Percentiles rank a stretch among this genome's conserved stretches.
phyloP scores from a whole-genome alignment of 2,888 invertebrate genomes.

The Creontiades dilutus region DNA sequence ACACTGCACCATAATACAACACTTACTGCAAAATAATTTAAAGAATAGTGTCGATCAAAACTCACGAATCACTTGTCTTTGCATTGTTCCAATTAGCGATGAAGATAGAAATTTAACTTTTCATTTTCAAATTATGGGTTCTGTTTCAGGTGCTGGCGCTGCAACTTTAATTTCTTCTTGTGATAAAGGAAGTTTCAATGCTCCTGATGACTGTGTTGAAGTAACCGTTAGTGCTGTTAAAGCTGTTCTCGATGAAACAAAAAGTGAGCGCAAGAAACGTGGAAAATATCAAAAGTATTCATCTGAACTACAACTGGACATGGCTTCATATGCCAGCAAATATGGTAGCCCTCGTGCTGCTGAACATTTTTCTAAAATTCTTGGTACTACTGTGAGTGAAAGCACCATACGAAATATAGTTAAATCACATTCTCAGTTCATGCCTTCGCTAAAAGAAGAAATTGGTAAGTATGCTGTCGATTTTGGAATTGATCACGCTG shows the following conservation, averaged over 20 bases:
- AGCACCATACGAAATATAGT: conserved; percentile 75
- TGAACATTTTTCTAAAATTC: conserved; percentile 73
- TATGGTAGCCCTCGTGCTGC: conserved; percentile 73
- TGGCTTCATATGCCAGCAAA: conserved; percentile 73
- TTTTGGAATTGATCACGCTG: conserved; percentile 73
- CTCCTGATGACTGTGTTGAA: conserved; percentile 69
- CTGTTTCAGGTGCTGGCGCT: neutral
- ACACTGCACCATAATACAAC: too few relatives aligned
- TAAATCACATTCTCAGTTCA: conserved; percentile 73
- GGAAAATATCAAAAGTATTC: conserved; percentile 75
- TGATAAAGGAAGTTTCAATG: conserved; percentile 3
- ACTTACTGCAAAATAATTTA: too few relatives aligned
- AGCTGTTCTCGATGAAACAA: conserved; percentile 74
- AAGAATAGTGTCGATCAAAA: too few relatives aligned
- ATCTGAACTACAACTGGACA: conserved; percentile 73
- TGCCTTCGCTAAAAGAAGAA: conserved; percentile 74
- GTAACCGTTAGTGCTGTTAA: conserved; percentile 73
- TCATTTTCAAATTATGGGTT: neutral
- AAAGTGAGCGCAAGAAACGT: conserved; percentile 72
- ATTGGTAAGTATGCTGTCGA: conserved; percentile 74
- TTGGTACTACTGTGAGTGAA: conserved; percentile 73
- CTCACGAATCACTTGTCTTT: too few relatives aligned
- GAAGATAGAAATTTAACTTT: neutral
- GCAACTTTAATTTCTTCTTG: neutral
- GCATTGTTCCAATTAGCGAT: neutral